Conservation (phyloP, 2,888 invertebrate species). For the Masnerella sp. region DNA sequence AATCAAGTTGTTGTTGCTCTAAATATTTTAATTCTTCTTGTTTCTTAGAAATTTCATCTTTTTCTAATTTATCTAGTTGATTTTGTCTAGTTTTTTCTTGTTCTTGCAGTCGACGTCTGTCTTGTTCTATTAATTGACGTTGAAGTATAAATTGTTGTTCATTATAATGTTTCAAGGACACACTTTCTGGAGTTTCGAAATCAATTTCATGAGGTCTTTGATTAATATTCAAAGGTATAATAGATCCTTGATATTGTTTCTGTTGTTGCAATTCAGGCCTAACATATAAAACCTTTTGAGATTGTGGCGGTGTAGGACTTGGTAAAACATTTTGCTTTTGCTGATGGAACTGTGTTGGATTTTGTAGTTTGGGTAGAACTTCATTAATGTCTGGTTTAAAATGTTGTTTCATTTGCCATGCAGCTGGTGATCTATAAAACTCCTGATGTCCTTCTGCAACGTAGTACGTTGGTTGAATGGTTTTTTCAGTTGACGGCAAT, state of each 20-base stretch:
- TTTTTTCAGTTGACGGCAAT: constrained; percentile 43
- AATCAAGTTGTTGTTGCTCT: constrained; percentile 61
- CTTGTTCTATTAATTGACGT: constrained; percentile 73
- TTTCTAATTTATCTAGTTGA: constrained; percentile 67
- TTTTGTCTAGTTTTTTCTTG: constrained; percentile 70
- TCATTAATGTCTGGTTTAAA: constrained; percentile 66
- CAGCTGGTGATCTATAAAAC: constrained; percentile 39
- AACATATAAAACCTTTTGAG: constrained; percentile 66
- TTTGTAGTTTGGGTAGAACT: constrained; percentile 70
- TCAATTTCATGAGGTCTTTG: constrained; percentile 64
- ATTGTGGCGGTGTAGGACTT: constrained; percentile 59
- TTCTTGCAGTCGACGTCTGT: constrained; percentile 70
- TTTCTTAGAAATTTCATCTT: constrained; percentile 67
- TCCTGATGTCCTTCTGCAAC: constrained; percentile 57
- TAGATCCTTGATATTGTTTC: constrained; percentile 65
- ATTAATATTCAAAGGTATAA: constrained; percentile 66
- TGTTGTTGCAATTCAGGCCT: constrained; percentile 65
- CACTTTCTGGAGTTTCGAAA: constrained; percentile 74
- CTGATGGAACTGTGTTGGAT: constrained; percentile 69
- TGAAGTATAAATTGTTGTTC: constrained; percentile 74
- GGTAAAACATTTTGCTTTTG: constrained; percentile 58
- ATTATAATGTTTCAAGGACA: constrained; percentile 74
- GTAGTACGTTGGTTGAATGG: constrained; percentile 57
- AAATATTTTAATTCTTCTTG: constrained; percentile 68
- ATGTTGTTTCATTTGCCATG: constrained; percentile 53